A percentile compares a stretch with the other conserved stretches of the same genome.
Evolutionary conservation across 2,113 vertebrate species (phyloP).

Genomic region (Panthera uncia): DNA sequence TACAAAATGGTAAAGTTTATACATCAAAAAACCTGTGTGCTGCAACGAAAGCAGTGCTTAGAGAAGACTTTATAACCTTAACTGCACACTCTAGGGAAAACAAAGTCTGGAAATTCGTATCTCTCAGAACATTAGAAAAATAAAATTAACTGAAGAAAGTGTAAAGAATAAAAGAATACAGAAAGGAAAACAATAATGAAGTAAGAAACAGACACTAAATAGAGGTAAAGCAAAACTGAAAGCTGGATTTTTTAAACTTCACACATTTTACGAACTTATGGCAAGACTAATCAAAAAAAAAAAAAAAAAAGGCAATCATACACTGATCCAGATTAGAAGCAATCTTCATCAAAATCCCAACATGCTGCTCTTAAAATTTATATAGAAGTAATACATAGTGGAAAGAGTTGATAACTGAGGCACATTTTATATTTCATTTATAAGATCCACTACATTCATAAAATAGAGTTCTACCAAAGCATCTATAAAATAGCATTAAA

Average conservation of each 20-base stretch:
- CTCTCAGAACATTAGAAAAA: conserved; percentile 1
- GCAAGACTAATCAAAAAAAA: background rate
- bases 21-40: background rate
- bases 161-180: conserved; percentile 35
- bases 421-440: background rate
- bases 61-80: background rate
- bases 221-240: conserved; percentile 5
- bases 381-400: background rate
- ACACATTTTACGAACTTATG: background rate
- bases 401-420: background rate
- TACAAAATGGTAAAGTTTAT: background rate
- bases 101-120: background rate
- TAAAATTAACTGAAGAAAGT: background rate
- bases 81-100: background rate
- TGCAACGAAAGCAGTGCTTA: background rate
- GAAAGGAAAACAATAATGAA: background rate
- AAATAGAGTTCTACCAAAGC: background rate
- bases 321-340: background rate
- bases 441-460: background rate
- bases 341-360: conserved; percentile 8
- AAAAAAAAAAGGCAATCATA: background rate
- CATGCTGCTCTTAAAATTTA: conserved; percentile 14
- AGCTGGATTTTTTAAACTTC: background rate
- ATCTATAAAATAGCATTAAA: background rate
- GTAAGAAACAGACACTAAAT: background rate